These are phyloP conservation scores for Garra rufa DNA, from an alignment of 2,113 vertebrate species.

Conservation along the genomic window DNA sequence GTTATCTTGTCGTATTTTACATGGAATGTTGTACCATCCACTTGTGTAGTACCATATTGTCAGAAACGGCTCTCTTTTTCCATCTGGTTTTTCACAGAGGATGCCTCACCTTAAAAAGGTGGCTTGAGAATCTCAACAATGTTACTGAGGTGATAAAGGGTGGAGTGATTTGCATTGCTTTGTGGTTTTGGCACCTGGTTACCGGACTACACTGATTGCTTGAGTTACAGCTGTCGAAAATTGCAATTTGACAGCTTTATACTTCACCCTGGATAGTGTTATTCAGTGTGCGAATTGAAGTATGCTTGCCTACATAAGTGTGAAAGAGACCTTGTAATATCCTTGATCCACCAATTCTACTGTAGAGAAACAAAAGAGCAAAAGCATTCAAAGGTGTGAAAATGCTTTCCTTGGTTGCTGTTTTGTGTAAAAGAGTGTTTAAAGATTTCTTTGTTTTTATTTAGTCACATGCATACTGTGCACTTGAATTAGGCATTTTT, in stretches of 20 bases:
- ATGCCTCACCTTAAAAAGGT: not conserved
- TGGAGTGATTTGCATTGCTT: not conserved
- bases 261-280: not conserved
- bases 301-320: not conserved
- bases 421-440: too few relatives aligned
- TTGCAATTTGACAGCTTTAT: constrained; percentile 26
- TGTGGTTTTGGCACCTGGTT: not conserved
- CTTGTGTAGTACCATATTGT: not conserved
- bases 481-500: too few relatives aligned
- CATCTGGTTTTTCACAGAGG: not conserved
- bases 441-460: too few relatives aligned
- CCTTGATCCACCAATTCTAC: not conserved
- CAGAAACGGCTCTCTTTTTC: not conserved
- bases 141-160: not conserved
- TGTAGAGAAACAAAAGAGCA: not conserved
- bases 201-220: not conserved
- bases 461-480: too few relatives aligned
- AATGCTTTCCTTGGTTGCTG: not conserved
- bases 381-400: not conserved
- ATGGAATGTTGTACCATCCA: constrained; percentile 12
- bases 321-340: constrained; percentile 1
- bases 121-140: not conserved
- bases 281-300: not conserved
- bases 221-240: not conserved
- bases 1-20: constrained; percentile 19